These are phyloP conservation scores for Cheiracanthium punctorium DNA, from an alignment of 2,888 invertebrate genomes.

Conservation along the genomic window DNA sequence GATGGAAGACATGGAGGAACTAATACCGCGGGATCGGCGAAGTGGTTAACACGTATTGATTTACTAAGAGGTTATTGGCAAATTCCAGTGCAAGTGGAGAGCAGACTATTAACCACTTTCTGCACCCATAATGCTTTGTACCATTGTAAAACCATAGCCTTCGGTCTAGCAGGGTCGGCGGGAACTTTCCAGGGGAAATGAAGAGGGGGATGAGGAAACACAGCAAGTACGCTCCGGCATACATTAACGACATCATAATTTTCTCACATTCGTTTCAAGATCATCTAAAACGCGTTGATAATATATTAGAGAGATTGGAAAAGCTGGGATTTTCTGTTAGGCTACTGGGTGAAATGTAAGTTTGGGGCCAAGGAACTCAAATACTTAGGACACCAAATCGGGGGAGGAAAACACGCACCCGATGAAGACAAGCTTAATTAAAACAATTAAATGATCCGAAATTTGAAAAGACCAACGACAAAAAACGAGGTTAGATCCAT, in stretches of 20 bases:
- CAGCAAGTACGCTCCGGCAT: conserved; percentile 3
- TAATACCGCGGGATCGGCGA: background rate
- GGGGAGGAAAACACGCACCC: no score
- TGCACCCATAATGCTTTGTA: background rate
- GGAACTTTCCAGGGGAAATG: conserved; percentile 27
- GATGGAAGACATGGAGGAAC: background rate
- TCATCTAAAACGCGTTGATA: no score
- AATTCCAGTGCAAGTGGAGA: conserved; percentile 22
- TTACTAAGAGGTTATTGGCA: conserved; percentile 12
- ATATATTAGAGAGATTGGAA: no score
- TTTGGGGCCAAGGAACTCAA: background rate
- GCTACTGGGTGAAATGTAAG: no score
- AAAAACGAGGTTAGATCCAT: no score
- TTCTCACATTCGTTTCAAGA: no score
- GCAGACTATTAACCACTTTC: background rate
- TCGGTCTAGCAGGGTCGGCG: background rate
- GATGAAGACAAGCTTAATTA: background rate
- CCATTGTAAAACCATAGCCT: background rate
- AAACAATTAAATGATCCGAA: background rate
- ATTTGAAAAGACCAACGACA: no score
- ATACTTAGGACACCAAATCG: conserved; percentile 18
- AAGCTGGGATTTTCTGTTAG: no score
- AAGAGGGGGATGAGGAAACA: background rate
- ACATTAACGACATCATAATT: conserved; percentile 11
- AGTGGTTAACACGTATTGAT: conserved; percentile 23